These are phyloP conservation scores for Agrypnus murinus DNA, from an alignment of 2,888 invertebrate genomes.

Conservation along the genomic window DNA sequence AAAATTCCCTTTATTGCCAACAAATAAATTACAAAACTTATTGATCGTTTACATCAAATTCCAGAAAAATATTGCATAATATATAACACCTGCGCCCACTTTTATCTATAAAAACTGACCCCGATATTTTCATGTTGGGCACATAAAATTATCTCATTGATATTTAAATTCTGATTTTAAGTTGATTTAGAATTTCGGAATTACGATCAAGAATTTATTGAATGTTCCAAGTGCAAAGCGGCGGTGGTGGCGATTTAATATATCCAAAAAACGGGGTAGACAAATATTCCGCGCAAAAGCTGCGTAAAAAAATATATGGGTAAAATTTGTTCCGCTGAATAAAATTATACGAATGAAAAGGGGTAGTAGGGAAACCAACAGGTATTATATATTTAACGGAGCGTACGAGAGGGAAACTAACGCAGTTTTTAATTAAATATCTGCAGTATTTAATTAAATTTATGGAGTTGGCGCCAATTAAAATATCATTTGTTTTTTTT, in stretches of 20 bases:
- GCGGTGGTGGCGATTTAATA: background rate
- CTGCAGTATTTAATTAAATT: conserved; percentile 35
- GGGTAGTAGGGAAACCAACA: conserved; percentile 27
- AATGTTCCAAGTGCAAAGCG: too few species aligned
- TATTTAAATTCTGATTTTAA: too few species aligned
- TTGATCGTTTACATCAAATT: too few species aligned
- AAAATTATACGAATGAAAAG: conserved; percentile 19
- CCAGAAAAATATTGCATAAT: too few species aligned
- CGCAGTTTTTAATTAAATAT: conserved; percentile 35
- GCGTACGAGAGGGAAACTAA: conserved; percentile 5
- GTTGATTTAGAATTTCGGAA: too few species aligned
- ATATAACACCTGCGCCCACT: too few species aligned
- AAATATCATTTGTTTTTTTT: conserved; percentile 31
- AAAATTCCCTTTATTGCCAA: too few species aligned
- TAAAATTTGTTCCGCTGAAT: conserved; percentile 2
- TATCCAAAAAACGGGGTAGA: background rate
- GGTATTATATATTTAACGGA: conserved; percentile 28
- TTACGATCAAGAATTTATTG: too few species aligned
- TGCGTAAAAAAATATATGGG: conserved; percentile 23
- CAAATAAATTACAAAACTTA: too few species aligned
- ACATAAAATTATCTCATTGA: too few species aligned
- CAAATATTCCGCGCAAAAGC: conserved; percentile 7
- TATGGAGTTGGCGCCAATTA: conserved; percentile 32
- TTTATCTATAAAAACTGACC: too few species aligned
- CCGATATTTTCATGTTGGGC: too few species aligned